Evolutionary conservation across 2,797 vertebrate genomes (phyloP).

Genomic region (Protosalanx chinensis): DNA sequence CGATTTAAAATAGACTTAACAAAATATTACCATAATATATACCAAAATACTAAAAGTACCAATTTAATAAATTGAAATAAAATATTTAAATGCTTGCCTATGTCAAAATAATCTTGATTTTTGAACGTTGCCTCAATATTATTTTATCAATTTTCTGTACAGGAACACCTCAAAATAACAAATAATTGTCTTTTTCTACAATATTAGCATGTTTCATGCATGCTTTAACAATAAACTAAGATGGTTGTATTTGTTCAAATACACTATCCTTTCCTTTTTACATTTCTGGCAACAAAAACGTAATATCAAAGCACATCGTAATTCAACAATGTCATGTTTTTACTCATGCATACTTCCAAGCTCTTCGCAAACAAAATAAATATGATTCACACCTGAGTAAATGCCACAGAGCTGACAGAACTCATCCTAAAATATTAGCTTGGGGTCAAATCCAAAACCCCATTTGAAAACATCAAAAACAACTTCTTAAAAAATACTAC

Average conservation of each 20-base stretch:
- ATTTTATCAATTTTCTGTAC: no score
- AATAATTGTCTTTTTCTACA: no score
- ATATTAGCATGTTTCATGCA: no score
- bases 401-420: neutral
- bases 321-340: neutral
- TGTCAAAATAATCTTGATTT: no score
- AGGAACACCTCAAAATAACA: no score
- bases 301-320: neutral
- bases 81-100: no score
- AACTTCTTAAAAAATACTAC: conserved; percentile 32
- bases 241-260: neutral
- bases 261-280: neutral
- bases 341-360: neutral
- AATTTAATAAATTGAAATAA: no score
- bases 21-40: no score
- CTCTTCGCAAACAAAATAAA: neutral
- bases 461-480: neutral
- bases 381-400: neutral
- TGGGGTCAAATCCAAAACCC: neutral
- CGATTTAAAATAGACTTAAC: no score
- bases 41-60: no score
- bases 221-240: no score
- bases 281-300: conserved; percentile 4
- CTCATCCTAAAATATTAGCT: neutral
- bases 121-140: no score